A percentile compares a stretch with the other conserved stretches of the same genome.
phyloP scores from a whole-genome alignment of 2,888 invertebrate species.

The Xanthorhoe designata region DNA sequence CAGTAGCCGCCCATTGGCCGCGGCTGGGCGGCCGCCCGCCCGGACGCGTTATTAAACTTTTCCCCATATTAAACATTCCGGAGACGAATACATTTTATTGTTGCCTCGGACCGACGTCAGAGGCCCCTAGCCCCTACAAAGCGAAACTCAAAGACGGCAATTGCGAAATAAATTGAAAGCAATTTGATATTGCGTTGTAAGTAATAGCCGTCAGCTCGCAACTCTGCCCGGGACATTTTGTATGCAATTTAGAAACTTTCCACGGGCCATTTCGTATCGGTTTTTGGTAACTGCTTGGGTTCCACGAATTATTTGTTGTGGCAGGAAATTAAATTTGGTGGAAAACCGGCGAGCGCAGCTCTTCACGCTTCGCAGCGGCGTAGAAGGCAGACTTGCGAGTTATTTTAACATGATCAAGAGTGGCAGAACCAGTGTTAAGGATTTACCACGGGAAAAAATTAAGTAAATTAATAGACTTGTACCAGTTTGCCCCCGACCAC shows the following conservation, averaged over 20 bases:
- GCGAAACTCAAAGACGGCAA: constrained; percentile 86
- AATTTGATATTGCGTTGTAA: constrained; percentile 86
- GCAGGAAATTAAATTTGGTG: constrained; percentile 42
- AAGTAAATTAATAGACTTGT: no score
- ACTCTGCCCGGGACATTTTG: constrained; percentile 77
- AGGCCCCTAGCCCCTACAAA: constrained; percentile 85
- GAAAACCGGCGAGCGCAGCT: constrained; percentile 17
- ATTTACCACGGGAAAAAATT: no score
- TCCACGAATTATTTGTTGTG: constrained; percentile 52
- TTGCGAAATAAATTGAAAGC: constrained; percentile 86
- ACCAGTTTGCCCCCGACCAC: no score
- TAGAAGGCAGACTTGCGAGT: not conserved
- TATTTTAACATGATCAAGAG: not conserved
- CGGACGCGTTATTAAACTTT: constrained; percentile 86
- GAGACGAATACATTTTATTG: constrained; percentile 86
- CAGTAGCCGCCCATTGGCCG: constrained; percentile 47
- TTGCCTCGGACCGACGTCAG: constrained; percentile 85
- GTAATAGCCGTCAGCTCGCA: constrained; percentile 82
- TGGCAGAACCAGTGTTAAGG: not conserved
- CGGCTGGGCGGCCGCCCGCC: constrained; percentile 61
- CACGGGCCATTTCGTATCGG: constrained; percentile 70
- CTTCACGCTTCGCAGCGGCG: not conserved
- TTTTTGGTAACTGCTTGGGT: constrained; percentile 51
- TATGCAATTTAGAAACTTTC: constrained; percentile 75
- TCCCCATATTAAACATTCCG: constrained; percentile 87